A percentile compares a stretch with the other conserved stretches of the same genome.
phyloP scores from a whole-genome alignment of 2,113 vertebrate species.

The Dasyurus viverrinus region DNA sequence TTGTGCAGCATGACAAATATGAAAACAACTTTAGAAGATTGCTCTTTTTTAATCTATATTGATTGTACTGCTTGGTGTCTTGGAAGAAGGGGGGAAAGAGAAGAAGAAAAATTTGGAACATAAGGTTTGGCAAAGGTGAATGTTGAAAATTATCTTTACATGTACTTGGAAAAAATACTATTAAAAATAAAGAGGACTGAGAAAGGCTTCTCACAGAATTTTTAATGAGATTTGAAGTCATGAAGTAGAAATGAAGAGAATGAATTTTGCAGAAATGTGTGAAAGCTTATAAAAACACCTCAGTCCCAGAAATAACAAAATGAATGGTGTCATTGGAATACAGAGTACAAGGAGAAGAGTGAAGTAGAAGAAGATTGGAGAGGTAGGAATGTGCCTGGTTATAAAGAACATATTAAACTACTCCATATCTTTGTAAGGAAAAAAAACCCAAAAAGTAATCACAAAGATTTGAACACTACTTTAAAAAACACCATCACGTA shows the following conservation, averaged over 20 bases:
- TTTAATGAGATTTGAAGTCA: background rate
- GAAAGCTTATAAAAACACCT: background rate
- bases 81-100: too few species aligned
- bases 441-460: background rate
- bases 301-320: background rate
- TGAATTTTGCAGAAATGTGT: background rate
- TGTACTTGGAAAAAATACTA: too few species aligned
- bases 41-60: too few species aligned
- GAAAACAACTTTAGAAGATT: too few species aligned
- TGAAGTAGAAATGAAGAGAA: background rate
- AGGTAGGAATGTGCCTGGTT: background rate
- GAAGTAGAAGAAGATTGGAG: background rate
- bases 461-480: background rate
- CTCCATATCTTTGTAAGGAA: background rate
- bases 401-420: background rate
- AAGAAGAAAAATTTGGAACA: too few species aligned
- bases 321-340: background rate
- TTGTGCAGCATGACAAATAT: too few species aligned
- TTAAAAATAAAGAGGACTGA: background rate
- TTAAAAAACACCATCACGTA: background rate
- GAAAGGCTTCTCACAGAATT: background rate
- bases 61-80: too few species aligned
- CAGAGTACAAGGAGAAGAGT: background rate
- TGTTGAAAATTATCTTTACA: too few species aligned
- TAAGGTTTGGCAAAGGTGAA: too few species aligned